Evolutionary conservation across 2,888 invertebrate species (phyloP).

Genomic region (Diplazon laetatorius): DNA sequence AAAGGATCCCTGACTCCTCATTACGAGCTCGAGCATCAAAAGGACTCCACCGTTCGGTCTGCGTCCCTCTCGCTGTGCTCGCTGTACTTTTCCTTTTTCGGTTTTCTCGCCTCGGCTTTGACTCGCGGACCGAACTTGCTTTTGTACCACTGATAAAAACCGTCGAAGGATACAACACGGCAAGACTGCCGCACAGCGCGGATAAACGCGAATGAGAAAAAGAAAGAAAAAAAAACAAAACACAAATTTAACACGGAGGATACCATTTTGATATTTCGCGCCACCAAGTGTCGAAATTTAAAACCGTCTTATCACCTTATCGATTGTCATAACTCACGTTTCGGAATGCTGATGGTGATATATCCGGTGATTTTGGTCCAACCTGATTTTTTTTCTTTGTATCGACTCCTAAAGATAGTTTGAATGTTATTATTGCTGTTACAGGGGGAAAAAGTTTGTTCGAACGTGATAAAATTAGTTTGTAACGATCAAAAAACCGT

Average conservation of each 20-base stretch:
- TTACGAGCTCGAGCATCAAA: conserved; percentile 77
- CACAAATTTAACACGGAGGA: not conserved
- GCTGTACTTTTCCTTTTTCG: conserved; percentile 24
- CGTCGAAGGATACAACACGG: conserved; percentile 20
- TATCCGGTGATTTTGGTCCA: no score
- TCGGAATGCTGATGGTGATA: no score
- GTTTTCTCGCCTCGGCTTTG: conserved; percentile 62
- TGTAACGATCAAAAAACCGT: not conserved
- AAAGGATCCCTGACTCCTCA: conserved; percentile 81
- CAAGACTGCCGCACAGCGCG: not conserved
- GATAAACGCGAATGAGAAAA: conserved; percentile 21
- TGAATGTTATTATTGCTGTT: no score
- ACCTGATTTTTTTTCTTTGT: no score
- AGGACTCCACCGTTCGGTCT: conserved; percentile 65
- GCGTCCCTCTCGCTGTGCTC: conserved; percentile 24
- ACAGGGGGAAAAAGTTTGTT: no score
- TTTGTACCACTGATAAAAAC: conserved; percentile 51
- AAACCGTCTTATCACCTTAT: no score
- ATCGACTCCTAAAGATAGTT: no score
- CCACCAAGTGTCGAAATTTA: no score
- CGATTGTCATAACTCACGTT: no score
- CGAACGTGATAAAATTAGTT: not conserved
- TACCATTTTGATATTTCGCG: not conserved
- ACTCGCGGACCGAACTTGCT: conserved; percentile 20
- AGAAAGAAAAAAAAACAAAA: no score